Evolutionary conservation across 2,113 vertebrate species (phyloP).

Genomic region (Neotoma lepida): DNA sequence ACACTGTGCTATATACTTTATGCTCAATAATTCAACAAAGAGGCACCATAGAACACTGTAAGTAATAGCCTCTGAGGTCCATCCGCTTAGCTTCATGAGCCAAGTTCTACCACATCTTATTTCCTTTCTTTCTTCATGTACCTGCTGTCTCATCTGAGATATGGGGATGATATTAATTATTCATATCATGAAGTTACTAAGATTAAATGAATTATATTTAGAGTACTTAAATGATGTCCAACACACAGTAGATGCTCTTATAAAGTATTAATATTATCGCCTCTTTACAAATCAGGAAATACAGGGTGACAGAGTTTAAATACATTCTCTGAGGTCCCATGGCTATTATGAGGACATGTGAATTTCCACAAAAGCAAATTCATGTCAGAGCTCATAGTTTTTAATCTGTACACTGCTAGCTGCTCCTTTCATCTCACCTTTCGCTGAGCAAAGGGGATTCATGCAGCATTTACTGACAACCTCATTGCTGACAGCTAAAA

Average conservation of each 20-base stretch:
- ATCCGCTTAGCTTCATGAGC: neutral
- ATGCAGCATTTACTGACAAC: neutral
- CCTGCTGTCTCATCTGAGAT: slow-evolving; percentile 58
- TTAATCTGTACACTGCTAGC: neutral
- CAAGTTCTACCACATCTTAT: neutral
- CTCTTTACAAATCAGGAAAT: slow-evolving; percentile 30
- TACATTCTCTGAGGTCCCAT: slow-evolving; percentile 20
- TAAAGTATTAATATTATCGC: neutral
- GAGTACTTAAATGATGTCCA: neutral
- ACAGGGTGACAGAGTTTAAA: slow-evolving; percentile 33
- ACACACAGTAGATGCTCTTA: neutral
- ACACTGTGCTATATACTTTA: neutral
- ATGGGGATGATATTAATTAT: slow-evolving; percentile 25
- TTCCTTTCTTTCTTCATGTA: neutral
- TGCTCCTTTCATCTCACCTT: slow-evolving; percentile 9
- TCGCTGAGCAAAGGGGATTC: neutral
- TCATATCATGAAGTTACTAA: neutral
- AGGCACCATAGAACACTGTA: neutral
- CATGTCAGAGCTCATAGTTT: neutral
- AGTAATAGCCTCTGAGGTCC: neutral
- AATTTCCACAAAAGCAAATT: slow-evolving; percentile 25
- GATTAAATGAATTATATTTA: slow-evolving; percentile 37
- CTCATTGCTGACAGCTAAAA: neutral
- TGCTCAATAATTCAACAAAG: neutral
- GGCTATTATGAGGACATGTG: slow-evolving; percentile 5